Conservation (phyloP, 2,888 invertebrate genomes). For the Lasioglossum morio region DNA sequence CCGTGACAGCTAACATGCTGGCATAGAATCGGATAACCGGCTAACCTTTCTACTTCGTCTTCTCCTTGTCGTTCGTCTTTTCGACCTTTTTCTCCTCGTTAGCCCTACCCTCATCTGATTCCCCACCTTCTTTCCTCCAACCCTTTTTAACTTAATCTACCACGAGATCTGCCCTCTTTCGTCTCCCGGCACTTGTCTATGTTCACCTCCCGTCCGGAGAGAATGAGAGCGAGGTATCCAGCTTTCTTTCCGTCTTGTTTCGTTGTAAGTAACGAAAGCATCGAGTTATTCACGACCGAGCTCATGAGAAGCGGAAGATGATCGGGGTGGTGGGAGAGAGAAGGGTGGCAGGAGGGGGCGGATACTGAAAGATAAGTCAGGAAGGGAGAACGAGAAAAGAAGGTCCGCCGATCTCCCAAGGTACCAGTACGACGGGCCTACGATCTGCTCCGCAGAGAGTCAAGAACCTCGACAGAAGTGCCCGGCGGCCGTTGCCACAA, state of each 20-base stretch:
- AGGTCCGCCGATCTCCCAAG: slow-evolving; percentile 75
- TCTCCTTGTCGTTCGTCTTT: slow-evolving; percentile 31
- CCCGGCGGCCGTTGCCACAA: slow-evolving; percentile 81
- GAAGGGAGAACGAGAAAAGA: slow-evolving; percentile 59
- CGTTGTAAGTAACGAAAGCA: slow-evolving; percentile 56
- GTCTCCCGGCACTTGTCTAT: slow-evolving; percentile 24
- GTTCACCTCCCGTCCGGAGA: background rate
- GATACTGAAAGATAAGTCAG: slow-evolving; percentile 56
- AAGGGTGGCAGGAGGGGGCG: slow-evolving; percentile 26
- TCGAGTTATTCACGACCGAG: slow-evolving; percentile 59
- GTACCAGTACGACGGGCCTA: slow-evolving; percentile 72
- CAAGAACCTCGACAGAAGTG: slow-evolving; percentile 77
- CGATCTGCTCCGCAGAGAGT: slow-evolving; percentile 73
- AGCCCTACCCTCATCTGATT: slow-evolving; percentile 26
- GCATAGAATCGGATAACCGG: slow-evolving; percentile 73
- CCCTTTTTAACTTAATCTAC: slow-evolving; percentile 22
- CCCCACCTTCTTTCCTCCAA: background rate
- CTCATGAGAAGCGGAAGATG: slow-evolving; percentile 39
- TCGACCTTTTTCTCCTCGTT: slow-evolving; percentile 39
- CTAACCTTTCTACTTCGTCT: slow-evolving; percentile 58
- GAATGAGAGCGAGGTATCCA: background rate
- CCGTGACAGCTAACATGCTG: slow-evolving; percentile 52
- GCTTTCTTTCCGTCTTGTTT: background rate
- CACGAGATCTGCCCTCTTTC: slow-evolving; percentile 22
- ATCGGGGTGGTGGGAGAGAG: slow-evolving; percentile 24